These are phyloP conservation scores for Agapornis roseicollis DNA, from an alignment of 2,113 vertebrate species.

Conservation along the genomic window DNA sequence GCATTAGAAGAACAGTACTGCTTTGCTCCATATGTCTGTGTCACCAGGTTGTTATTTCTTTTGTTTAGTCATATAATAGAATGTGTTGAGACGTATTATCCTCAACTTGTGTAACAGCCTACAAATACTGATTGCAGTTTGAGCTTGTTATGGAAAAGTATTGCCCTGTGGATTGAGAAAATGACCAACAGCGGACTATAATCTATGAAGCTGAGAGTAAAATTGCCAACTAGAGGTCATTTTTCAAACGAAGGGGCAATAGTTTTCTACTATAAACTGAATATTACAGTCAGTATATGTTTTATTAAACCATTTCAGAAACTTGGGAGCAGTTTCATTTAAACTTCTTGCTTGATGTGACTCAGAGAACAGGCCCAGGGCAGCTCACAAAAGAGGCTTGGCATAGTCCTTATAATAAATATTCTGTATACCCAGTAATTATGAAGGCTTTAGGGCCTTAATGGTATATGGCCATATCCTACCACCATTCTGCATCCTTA, in stretches of 20 bases:
- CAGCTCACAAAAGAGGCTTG: conserved; percentile 62
- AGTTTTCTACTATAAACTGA: conserved; percentile 82
- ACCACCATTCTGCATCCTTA: conserved; percentile 15
- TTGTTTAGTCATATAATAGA: conserved; percentile 64
- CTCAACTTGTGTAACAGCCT: conserved; percentile 52
- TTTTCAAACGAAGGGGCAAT: conserved; percentile 83
- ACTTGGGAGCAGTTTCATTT: conserved; percentile 82
- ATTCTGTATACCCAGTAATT: conserved; percentile 51
- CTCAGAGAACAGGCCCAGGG: conserved; percentile 70
- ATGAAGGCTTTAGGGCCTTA: conserved; percentile 39
- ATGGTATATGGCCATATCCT: conserved; percentile 28
- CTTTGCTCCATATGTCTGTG: conserved; percentile 23
- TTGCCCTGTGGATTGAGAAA: conserved; percentile 77
- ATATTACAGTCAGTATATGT: conserved; percentile 81
- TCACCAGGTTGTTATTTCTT: conserved; percentile 61
- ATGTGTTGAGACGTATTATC: conserved; percentile 51
- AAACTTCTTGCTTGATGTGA: conserved; percentile 77
- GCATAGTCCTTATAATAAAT: conserved; percentile 62
- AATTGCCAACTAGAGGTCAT: conserved; percentile 82
- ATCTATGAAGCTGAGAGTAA: conserved; percentile 81
- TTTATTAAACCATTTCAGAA: conserved; percentile 84
- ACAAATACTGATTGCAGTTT: conserved; percentile 62
- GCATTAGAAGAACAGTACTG: not conserved
- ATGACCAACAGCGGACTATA: conserved; percentile 77
- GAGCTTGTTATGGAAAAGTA: conserved; percentile 82